Evolutionary conservation across 2,113 vertebrate genomes (phyloP).

Genomic region (Epinephelus fuscoguttatus): DNA sequence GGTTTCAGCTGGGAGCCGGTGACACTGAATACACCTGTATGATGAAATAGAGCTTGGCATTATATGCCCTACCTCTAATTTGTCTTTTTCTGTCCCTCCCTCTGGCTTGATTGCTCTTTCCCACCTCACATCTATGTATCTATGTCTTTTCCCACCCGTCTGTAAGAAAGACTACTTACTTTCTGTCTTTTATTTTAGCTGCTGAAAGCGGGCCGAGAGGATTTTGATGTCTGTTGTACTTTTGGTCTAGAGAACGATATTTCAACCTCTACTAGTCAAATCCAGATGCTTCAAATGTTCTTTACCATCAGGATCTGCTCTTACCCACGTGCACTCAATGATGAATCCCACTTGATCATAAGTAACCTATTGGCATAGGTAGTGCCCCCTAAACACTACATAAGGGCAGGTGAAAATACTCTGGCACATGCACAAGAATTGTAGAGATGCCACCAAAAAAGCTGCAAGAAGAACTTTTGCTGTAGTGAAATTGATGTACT

Average conservation of each 20-base stretch:
- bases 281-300: no score
- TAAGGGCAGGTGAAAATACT: no score
- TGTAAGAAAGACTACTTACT: not conserved
- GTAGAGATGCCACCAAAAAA: no score
- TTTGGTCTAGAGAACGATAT: not conserved
- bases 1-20: constrained; percentile 2
- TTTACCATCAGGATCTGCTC: no score
- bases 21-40: not conserved
- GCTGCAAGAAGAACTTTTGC: no score
- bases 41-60: not conserved
- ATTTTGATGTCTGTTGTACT: not conserved
- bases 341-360: no score
- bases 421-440: no score
- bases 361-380: no score
- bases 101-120: constrained; percentile 1
- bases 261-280: not conserved
- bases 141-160: no score
- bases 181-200: not conserved
- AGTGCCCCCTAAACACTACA: no score
- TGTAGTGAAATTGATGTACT: no score
- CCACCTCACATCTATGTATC: not conserved
- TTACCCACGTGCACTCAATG: no score
- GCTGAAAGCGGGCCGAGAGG: not conserved
- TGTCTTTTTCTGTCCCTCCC: constrained; percentile 22
- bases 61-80: constrained; percentile 6